A percentile compares a stretch with the other conserved stretches of the same genome.
phyloP scores from a whole-genome alignment of 2,888 invertebrate species.

The Chrysolina oricalcia region DNA sequence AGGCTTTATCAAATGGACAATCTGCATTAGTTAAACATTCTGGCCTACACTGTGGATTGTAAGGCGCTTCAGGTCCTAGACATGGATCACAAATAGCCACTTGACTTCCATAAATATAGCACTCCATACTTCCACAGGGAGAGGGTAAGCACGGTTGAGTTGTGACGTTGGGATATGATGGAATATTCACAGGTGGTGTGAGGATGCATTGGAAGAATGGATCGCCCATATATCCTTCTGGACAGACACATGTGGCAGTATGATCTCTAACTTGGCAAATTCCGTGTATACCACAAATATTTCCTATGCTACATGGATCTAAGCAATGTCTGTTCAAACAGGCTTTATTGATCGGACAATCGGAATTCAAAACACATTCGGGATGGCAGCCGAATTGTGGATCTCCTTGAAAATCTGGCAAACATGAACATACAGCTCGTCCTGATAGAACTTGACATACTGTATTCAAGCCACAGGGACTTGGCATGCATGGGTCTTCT shows the following conservation, averaged over 20 bases:
- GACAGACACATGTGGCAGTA: slow-evolving; percentile 87
- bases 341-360: slow-evolving; percentile 83
- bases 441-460: slow-evolving; percentile 82
- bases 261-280: slow-evolving; percentile 87
- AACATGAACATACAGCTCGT: slow-evolving; percentile 85
- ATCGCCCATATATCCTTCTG: slow-evolving; percentile 86
- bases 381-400: slow-evolving; percentile 85
- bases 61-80: slow-evolving; percentile 78
- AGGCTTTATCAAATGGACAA: slow-evolving; percentile 85
- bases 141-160: slow-evolving; percentile 84
- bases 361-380: slow-evolving; percentile 88
- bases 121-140: slow-evolving; percentile 82
- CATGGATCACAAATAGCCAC: slow-evolving; percentile 89
- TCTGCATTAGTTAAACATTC: slow-evolving; percentile 88
- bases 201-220: slow-evolving; percentile 83
- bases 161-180: slow-evolving; percentile 69
- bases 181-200: slow-evolving; percentile 66
- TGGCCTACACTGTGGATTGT: slow-evolving; percentile 85
- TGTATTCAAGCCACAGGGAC: slow-evolving; percentile 86
- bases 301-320: slow-evolving; percentile 80
- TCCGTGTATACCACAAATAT: slow-evolving; percentile 87
- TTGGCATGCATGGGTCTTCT: slow-evolving; percentile 81
- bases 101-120: slow-evolving; percentile 82
- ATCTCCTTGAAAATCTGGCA: slow-evolving; percentile 85
- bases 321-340: slow-evolving; percentile 84